These are phyloP conservation scores for Macroteleia sp. DNA, from an alignment of 2,888 invertebrate genomes.

Conservation along the genomic window DNA sequence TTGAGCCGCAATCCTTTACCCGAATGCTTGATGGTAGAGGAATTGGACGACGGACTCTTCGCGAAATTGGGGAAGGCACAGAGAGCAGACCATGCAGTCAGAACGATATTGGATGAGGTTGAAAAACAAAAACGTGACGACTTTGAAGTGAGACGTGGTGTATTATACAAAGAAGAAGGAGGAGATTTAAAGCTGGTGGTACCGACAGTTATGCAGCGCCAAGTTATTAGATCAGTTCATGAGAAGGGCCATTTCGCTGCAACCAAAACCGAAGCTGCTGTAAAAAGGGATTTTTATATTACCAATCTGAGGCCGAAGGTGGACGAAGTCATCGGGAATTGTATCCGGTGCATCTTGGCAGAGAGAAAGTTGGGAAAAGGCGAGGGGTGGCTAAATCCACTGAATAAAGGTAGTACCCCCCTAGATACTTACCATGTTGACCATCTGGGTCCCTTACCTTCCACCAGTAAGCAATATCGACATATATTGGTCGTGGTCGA, in stretches of 20 bases:
- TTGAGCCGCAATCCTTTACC: not conserved
- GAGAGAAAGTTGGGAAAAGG: not conserved
- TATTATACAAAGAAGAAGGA: not conserved
- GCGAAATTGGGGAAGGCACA: not conserved
- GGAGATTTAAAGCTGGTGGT: conserved; percentile 4
- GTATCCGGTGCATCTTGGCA: not conserved
- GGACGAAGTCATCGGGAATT: not conserved
- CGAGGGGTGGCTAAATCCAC: not conserved
- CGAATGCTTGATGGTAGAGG: not conserved
- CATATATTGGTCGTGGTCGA: not conserved
- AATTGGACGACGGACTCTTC: not conserved
- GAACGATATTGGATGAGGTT: not conserved
- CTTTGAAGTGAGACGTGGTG: not conserved
- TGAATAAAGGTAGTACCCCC: conserved; percentile 1
- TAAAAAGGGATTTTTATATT: not conserved
- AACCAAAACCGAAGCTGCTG: not conserved
- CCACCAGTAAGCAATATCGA: not conserved
- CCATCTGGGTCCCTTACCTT: not conserved
- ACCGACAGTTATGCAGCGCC: not conserved
- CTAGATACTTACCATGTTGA: not conserved
- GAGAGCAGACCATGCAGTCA: not conserved
- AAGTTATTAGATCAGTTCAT: too few relatives aligned
- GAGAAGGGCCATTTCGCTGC: not conserved
- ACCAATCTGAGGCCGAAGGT: not conserved
- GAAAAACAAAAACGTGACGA: not conserved